Conservation (phyloP, 1,140 invertebrate genomes). For the Pygmarrhopalites habei region DNA sequence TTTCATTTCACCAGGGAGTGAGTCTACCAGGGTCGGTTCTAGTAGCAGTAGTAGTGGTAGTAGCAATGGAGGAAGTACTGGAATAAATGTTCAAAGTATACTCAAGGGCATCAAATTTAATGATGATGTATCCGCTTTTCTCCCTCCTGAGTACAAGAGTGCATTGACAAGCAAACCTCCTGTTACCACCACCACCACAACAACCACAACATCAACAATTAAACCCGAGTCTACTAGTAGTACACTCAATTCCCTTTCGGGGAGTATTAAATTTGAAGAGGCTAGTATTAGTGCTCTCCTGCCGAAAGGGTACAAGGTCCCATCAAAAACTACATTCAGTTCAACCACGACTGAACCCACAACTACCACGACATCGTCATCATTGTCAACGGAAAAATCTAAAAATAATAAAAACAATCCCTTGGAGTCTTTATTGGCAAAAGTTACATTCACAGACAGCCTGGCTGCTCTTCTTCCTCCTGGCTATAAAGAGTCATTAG, state of each 20-base stretch:
- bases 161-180: too few species aligned
- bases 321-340: slow-evolving; percentile 40
- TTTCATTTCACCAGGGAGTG: neutral
- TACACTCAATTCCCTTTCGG: slow-evolving; percentile 50
- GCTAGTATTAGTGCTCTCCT: slow-evolving; percentile 43
- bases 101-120: slow-evolving; percentile 20
- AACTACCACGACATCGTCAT: neutral
- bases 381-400: slow-evolving; percentile 41
- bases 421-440: slow-evolving; percentile 47
- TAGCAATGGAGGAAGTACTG: neutral
- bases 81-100: slow-evolving; percentile 1
- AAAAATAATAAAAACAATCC: slow-evolving; percentile 28
- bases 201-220: slow-evolving; percentile 41
- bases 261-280: slow-evolving; percentile 47
- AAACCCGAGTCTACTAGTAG: slow-evolving; percentile 50
- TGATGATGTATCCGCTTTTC: slow-evolving; percentile 50
- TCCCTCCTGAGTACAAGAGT: slow-evolving; percentile 52
- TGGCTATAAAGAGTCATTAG: slow-evolving; percentile 53
- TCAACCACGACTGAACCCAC: neutral
- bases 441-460: slow-evolving; percentile 53
- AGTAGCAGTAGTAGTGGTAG: too few species aligned
- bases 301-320: slow-evolving; percentile 27
- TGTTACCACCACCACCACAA: slow-evolving; percentile 7
- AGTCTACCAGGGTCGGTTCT: too few species aligned
- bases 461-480: slow-evolving; percentile 51